These are phyloP conservation scores for Vanessa tameamea DNA, from an alignment of 1,140 invertebrate species.

Conservation along the genomic window DNA sequence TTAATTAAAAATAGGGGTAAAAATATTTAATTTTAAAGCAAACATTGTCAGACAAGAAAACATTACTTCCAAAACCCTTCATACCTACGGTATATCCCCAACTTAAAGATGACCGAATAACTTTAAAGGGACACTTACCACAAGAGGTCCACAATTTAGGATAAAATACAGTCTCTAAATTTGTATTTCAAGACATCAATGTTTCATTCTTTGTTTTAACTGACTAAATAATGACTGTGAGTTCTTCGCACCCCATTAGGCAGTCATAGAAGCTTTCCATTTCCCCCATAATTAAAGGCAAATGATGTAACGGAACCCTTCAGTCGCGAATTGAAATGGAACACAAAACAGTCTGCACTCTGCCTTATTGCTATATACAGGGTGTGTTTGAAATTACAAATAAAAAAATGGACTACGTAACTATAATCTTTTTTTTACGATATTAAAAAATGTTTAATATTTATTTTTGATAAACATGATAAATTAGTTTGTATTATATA, in stretches of 20 bases:
- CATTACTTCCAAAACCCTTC: too few species aligned
- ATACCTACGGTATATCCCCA: background rate
- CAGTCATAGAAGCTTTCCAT: conserved; percentile 42
- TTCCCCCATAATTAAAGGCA: conserved; percentile 66
- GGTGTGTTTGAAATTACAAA: conserved; percentile 22
- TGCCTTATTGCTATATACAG: conserved; percentile 69
- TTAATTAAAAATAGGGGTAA: too few species aligned
- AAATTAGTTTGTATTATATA: too few species aligned
- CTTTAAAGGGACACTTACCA: background rate
- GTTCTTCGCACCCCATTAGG: conserved; percentile 50
- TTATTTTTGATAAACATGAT: background rate
- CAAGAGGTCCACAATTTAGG: background rate
- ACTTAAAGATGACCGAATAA: background rate
- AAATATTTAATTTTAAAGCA: too few species aligned
- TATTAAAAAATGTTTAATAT: background rate
- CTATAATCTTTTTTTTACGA: background rate
- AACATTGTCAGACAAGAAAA: too few species aligned
- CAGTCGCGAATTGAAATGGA: conserved; percentile 61
- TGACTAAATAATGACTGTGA: conserved; percentile 33
- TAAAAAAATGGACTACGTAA: background rate
- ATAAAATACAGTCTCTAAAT: conserved; percentile 6
- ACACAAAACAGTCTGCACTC: conserved; percentile 72
- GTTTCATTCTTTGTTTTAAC: conserved; percentile 26
- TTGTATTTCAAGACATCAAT: conserved; percentile 20
- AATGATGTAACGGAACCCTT: conserved; percentile 63